A percentile compares a stretch with the other conserved stretches of the same genome.
Evolutionary conservation across 2,797 vertebrate species (phyloP).

Genomic region (Malacoraja senta): DNA sequence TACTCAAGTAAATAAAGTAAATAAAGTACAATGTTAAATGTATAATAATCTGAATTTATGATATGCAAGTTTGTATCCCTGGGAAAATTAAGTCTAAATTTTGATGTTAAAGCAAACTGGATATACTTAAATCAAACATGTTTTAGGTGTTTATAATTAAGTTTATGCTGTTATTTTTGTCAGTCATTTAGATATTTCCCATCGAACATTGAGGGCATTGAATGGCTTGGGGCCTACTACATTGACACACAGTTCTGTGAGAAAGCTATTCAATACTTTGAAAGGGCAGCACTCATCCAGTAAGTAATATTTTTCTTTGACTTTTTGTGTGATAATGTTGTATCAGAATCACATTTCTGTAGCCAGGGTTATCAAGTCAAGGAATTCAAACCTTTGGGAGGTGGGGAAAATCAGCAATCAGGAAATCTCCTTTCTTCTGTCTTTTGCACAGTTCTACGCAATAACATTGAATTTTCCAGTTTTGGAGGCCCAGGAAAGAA

Average conservation of each 20-base stretch:
- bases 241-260: constrained; percentile 93
- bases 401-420: not conserved
- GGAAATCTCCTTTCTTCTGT: not conserved
- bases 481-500: not conserved
- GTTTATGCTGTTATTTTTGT: constrained; percentile 49
- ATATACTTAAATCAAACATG: constrained; percentile 48
- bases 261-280: constrained; percentile 95
- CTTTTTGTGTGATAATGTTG: not conserved
- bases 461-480: not conserved
- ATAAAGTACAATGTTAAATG: not conserved
- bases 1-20: not conserved
- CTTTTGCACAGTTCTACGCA: not conserved
- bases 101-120: constrained; percentile 43
- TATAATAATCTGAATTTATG: constrained; percentile 45
- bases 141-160: constrained; percentile 49
- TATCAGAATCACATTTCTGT: not conserved
- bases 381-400: not conserved
- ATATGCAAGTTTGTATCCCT: constrained; percentile 47
- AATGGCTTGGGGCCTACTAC: constrained; percentile 93
- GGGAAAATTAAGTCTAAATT: constrained; percentile 46
- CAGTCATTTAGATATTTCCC: constrained; percentile 93
- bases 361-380: not conserved
- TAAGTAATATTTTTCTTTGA: constrained; percentile 59
- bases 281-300: constrained; percentile 93
- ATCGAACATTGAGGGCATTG: constrained; percentile 89